Percentiles rank a stretch among this genome's conserved stretches.
Conservation (phyloP, 2,888 invertebrate species). For the Mallateleia sp. region DNA sequence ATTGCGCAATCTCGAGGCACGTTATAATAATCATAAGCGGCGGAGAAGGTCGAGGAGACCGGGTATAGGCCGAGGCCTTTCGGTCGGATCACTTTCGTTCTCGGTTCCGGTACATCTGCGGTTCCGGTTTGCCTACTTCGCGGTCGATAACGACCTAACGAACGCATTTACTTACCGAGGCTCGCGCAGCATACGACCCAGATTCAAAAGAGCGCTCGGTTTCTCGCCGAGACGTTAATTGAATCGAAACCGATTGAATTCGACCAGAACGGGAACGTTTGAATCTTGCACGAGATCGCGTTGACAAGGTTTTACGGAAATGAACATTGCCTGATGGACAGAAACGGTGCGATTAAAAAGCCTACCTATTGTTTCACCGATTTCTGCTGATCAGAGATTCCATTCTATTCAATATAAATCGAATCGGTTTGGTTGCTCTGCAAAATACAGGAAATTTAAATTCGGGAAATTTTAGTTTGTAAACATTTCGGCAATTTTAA, state of each 20-base stretch:
- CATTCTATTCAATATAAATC: slow-evolving; percentile 4
- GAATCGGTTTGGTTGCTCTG: background rate
- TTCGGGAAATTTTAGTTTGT: background rate
- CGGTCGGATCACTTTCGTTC: slow-evolving; percentile 85
- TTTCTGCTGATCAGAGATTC: slow-evolving; percentile 58
- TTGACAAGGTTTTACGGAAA: slow-evolving; percentile 60
- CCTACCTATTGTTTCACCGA: slow-evolving; percentile 46
- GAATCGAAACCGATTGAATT: slow-evolving; percentile 78
- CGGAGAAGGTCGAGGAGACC: slow-evolving; percentile 60
- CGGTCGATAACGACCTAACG: slow-evolving; percentile 77
- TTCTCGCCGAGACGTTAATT: slow-evolving; percentile 77
- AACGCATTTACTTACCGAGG: slow-evolving; percentile 52
- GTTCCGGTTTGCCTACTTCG: slow-evolving; percentile 80
- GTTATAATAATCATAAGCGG: slow-evolving; percentile 41
- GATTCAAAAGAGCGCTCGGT: slow-evolving; percentile 59
- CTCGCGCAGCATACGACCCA: slow-evolving; percentile 43
- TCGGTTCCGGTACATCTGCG: slow-evolving; percentile 86
- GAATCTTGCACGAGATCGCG: slow-evolving; percentile 52
- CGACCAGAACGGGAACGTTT: slow-evolving; percentile 75
- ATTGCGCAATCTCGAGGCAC: slow-evolving; percentile 30
- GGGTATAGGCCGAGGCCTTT: slow-evolving; percentile 54
- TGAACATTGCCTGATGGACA: slow-evolving; percentile 41
- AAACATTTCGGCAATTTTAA: no score
- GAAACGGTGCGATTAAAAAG: slow-evolving; percentile 30
- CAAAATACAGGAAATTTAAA: background rate